Percentiles rank a stretch among this genome's conserved stretches.
Evolutionary conservation across 2,888 invertebrate genomes (phyloP).

Genomic region (Danaus chrysippus): DNA sequence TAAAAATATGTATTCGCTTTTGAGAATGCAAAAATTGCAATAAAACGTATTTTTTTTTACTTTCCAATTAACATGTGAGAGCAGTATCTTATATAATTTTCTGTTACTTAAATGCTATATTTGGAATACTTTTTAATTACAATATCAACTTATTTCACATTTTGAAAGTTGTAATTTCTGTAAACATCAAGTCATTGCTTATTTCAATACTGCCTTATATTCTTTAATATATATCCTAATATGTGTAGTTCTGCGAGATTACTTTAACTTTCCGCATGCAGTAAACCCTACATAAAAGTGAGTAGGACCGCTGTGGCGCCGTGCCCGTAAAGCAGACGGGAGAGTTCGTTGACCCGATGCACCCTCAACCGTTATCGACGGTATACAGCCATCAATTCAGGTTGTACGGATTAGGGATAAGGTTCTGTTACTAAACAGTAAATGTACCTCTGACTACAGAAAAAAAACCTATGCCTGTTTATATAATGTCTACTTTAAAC

Average conservation of each 20-base stretch:
- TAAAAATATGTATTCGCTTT: too few species aligned
- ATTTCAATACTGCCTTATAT: too few species aligned
- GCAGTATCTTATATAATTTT: too few species aligned
- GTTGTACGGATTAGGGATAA: conserved; percentile 37
- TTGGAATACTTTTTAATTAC: too few species aligned
- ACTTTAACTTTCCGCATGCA: conserved; percentile 4
- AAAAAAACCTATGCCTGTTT: neutral
- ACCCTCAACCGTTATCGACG: conserved; percentile 71
- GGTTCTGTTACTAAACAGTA: conserved; percentile 28
- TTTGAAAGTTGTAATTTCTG: too few species aligned
- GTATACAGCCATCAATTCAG: conserved; percentile 67
- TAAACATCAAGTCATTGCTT: too few species aligned
- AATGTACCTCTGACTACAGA: neutral
- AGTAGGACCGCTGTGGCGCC: conserved; percentile 34
- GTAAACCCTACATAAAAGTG: conserved; percentile 16
- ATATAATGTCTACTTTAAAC: neutral
- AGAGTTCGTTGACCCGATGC: conserved; percentile 61
- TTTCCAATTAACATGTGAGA: too few species aligned
- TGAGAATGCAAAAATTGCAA: too few species aligned
- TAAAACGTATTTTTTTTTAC: too few species aligned
- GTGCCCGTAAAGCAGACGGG: conserved; percentile 48
- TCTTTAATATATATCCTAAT: neutral
- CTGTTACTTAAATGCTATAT: too few species aligned
- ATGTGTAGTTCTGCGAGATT: neutral
- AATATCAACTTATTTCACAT: too few species aligned